Conservation (phyloP, 2,797 vertebrate species). For the Pipistrellus nathusii region DNA sequence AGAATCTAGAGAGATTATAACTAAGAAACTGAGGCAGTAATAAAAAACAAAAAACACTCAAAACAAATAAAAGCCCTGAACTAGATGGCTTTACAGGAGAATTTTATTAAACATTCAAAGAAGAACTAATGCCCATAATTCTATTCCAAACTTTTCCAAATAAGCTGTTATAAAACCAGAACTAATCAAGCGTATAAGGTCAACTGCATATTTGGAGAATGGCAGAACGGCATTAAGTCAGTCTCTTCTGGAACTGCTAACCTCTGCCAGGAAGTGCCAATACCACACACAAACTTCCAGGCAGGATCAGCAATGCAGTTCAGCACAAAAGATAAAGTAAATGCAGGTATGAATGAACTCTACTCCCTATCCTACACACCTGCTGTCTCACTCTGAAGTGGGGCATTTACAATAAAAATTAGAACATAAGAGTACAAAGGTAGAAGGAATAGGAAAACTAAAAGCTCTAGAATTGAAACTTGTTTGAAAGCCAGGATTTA, state of each 20-base stretch:
- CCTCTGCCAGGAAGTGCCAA: neutral
- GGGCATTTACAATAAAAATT: neutral
- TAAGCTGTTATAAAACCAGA: neutral
- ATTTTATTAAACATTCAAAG: neutral
- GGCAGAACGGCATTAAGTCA: neutral
- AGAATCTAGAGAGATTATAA: neutral
- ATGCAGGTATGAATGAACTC: neutral
- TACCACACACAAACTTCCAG: neutral
- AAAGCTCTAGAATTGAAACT: neutral
- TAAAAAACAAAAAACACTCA: neutral
- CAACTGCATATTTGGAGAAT: neutral
- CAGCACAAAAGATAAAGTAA: neutral
- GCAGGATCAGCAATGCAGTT: neutral
- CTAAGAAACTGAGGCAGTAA: neutral
- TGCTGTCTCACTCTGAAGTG: neutral
- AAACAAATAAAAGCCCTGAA: neutral
- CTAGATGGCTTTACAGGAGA: neutral
- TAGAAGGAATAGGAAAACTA: neutral
- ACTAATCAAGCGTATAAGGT: neutral
- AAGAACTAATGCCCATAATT: neutral
- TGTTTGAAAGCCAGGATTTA: neutral
- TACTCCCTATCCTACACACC: neutral
- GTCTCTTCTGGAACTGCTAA: neutral
- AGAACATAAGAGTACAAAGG: neutral
- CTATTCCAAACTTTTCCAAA: neutral